A percentile compares a stretch with the other conserved stretches of the same genome.
Evolutionary conservation across 2,888 invertebrate genomes (phyloP).

Genomic region (Suillia variegata): DNA sequence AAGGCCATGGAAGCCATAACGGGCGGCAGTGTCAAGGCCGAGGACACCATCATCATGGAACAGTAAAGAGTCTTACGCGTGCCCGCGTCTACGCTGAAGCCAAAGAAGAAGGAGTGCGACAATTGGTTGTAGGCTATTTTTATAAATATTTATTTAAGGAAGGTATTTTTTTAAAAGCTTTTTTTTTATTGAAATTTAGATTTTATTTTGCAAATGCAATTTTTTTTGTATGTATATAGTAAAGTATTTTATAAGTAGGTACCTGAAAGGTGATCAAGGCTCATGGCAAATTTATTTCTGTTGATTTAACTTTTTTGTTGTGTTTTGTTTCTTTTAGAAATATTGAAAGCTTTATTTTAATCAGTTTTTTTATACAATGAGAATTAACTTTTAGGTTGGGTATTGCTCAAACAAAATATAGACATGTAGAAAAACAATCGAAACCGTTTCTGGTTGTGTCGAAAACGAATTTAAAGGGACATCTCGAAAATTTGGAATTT

Average conservation of each 20-base stretch:
- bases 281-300: neutral
- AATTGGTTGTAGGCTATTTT: neutral
- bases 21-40: constrained; percentile 70
- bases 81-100: neutral
- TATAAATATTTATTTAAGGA: neutral
- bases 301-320: neutral
- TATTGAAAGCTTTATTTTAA: neutral
- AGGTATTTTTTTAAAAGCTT: neutral
- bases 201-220: too few relatives aligned
- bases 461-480: too few relatives aligned
- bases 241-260: constrained; percentile 2
- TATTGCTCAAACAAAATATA: too few relatives aligned
- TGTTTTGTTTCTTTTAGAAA: neutral
- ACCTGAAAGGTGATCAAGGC: constrained; percentile 1
- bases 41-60: constrained; percentile 66
- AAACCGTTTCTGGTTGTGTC: too few relatives aligned
- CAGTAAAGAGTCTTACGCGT: too few relatives aligned
- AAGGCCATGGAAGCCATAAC: constrained; percentile 78
- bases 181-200: neutral
- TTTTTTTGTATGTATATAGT: neutral
- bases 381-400: too few relatives aligned
- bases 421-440: too few relatives aligned
- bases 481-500: too few relatives aligned
- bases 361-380: too few relatives aligned
- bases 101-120: neutral